Evolutionary conservation across 2,113 vertebrate species (phyloP).

Genomic region (Syrmaticus mikado): DNA sequence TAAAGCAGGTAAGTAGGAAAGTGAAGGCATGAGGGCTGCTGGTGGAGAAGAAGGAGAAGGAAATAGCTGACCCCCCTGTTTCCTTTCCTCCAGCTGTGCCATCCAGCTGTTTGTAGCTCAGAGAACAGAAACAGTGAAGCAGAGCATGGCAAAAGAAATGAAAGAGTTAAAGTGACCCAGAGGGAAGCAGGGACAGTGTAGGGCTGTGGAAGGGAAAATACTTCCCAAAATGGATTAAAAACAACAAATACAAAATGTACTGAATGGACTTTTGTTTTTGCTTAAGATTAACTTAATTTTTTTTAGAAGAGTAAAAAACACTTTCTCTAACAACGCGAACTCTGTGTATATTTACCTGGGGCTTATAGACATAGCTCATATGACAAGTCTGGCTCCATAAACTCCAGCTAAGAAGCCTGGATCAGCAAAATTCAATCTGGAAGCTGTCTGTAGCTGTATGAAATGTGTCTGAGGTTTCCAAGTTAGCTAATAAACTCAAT

Average conservation of each 20-base stretch:
- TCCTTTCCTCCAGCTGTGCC: neutral
- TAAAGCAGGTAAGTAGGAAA: neutral
- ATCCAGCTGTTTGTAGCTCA: neutral
- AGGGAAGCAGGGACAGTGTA: neutral
- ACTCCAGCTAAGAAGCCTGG: constrained; percentile 8
- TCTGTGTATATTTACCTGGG: constrained; percentile 65
- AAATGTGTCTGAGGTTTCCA: constrained; percentile 38
- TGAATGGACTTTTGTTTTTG: constrained; percentile 61
- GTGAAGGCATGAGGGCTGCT: neutral
- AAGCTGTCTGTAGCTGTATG: constrained; percentile 56
- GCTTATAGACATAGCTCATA: constrained; percentile 68
- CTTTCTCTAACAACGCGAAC: constrained; percentile 56
- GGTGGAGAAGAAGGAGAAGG: neutral
- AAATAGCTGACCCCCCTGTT: neutral
- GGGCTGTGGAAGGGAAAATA: constrained; percentile 28
- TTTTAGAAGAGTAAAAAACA: constrained; percentile 44
- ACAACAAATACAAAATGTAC: constrained; percentile 60
- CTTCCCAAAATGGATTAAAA: constrained; percentile 58
- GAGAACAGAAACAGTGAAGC: neutral
- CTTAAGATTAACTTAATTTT: constrained; percentile 54
- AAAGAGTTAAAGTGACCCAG: constrained; percentile 34
- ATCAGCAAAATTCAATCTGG: constrained; percentile 64
- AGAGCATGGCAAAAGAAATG: neutral
- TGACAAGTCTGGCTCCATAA: constrained; percentile 68
- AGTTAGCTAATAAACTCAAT: constrained; percentile 30